phyloP scores from a whole-genome alignment of 2,797 vertebrate genomes.

The Rhinatrema bivittatum region DNA sequence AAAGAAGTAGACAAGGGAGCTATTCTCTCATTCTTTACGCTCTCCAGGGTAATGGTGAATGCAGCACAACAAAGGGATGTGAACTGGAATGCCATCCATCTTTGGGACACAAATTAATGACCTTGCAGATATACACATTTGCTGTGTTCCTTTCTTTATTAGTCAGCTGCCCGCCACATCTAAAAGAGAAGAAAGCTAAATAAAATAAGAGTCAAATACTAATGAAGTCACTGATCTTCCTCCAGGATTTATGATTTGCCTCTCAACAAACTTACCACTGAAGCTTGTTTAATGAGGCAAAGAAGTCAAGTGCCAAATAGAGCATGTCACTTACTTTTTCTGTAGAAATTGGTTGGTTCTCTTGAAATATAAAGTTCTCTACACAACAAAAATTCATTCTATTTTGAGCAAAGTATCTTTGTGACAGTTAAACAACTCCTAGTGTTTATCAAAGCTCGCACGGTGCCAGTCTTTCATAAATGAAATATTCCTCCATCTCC shows the following conservation, averaged over 20 bases:
- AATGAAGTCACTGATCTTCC: not conserved
- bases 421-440: too few species aligned
- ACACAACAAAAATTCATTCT: not conserved
- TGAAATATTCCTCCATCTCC: too few species aligned
- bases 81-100: constrained; percentile 24
- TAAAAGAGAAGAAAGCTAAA: not conserved
- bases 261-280: too few species aligned
- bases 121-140: constrained; percentile 16
- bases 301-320: not conserved
- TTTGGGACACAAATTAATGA: constrained; percentile 29
- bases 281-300: not conserved
- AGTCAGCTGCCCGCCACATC: constrained; percentile 10
- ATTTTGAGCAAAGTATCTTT: too few species aligned
- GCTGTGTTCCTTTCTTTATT: constrained; percentile 13
- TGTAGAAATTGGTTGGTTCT: not conserved
- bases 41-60: constrained; percentile 33
- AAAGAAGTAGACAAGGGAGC: constrained; percentile 8
- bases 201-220: not conserved
- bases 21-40: constrained; percentile 25
- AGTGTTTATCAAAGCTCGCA: too few species aligned
- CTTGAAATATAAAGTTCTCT: not conserved
- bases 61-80: constrained; percentile 20
- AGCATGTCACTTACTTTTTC: not conserved
- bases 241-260: too few species aligned
- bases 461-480: too few species aligned